Evolutionary conservation across 1,140 invertebrate genomes (phyloP), one percentile per base, ranked within the genome.

Genomic region (Pseudachorutes palmiensis): DNA sequence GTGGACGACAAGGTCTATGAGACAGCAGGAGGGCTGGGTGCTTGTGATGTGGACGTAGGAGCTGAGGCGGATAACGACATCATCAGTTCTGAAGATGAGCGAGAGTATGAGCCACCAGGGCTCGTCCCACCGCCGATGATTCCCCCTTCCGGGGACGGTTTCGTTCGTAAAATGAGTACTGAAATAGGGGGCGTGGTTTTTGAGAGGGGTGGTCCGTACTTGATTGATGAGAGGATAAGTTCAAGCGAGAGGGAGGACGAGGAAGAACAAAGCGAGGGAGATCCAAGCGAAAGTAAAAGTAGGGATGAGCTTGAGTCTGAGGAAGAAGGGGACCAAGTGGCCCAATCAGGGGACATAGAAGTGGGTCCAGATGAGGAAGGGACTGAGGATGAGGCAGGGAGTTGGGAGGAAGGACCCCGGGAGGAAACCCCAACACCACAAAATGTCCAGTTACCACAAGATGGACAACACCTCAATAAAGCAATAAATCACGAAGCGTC

Each of bases 1-100:
- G 48, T 65, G 16, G 64, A 72, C 67, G 33, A 55, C 57, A 2
- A 69, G 28, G 1, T 58, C 49, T 32, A 63, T 30, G 58, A 60
- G 58, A 32, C 3, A 12, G 58, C 30, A 16, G 26, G 58, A 14
- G 30, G 30, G 14, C 58, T 32, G 22, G 58, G 26, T 30, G 58
- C 58, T 60, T 60, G 58, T 29, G 58, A 60, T 28, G 58, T 30
- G 3, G 58, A 60, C 26, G 58, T 5, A 29, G 58, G 30, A 24
- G 58, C 26, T 9, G 58, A 60, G 30, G 58, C 22, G 26, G 58
- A 60, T 55, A 55, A 55, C 24, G 51, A 55, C 24, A 14, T 26
- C 9, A 55, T 55, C 24, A 55, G 51, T 55, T 55, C 51, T 24
- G 51, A 55, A 22, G 51, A 55, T 12, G 51, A 55, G 24, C 12